Evolutionary conservation across 2,113 vertebrate species (phyloP).

Genomic region (Halichoerus grypus): DNA sequence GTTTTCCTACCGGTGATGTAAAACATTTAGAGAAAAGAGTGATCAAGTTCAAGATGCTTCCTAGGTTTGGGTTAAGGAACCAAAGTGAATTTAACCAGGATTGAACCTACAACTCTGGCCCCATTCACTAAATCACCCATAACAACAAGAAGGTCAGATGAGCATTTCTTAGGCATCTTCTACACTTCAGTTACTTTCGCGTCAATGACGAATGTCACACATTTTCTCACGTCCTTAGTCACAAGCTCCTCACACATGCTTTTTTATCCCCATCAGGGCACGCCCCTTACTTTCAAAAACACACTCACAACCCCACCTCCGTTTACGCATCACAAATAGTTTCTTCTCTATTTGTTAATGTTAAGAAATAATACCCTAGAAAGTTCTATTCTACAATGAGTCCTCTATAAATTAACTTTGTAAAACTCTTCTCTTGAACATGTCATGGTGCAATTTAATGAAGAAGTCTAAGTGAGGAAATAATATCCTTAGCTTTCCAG

Average conservation of each 20-base stretch:
- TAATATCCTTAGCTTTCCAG: neutral
- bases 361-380: neutral
- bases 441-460: neutral
- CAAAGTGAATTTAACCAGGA: neutral
- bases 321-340: neutral
- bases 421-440: neutral
- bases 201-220: neutral
- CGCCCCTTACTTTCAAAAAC: neutral
- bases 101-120: neutral
- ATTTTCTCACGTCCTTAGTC: neutral
- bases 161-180: neutral
- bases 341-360: neutral
- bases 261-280: neutral
- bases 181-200: neutral
- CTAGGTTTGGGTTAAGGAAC: neutral
- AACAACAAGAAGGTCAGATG: fast-evolving
- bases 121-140: neutral
- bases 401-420: neutral
- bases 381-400: neutral
- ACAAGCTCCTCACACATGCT: neutral
- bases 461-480: neutral
- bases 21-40: neutral
- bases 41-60: neutral
- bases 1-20: neutral
- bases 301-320: neutral